These are phyloP conservation scores for Gallinago nigripennis DNA, from an alignment of 2,797 vertebrate species.

Conservation along the genomic window DNA sequence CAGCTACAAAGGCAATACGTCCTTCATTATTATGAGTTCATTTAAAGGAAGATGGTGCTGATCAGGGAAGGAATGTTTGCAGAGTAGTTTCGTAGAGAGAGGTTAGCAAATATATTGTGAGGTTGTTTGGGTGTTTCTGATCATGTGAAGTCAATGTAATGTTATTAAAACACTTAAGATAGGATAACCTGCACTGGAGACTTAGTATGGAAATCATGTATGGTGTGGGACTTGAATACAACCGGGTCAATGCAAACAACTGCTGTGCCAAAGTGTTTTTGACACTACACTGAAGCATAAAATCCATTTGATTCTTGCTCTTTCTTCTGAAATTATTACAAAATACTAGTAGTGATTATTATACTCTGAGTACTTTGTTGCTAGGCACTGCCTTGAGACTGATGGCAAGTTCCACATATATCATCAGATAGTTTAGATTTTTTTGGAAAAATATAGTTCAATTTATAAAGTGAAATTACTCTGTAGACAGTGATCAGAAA, in stretches of 20 bases:
- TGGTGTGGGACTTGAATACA: background rate
- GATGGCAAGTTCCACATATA: background rate
- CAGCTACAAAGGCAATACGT: background rate
- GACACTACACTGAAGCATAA: background rate
- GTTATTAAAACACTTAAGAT: background rate
- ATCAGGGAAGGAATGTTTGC: background rate
- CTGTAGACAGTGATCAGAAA: background rate
- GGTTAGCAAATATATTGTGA: background rate
- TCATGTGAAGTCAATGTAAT: background rate
- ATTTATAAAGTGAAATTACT: background rate
- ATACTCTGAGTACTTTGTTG: conserved; percentile 4
- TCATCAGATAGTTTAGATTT: background rate
- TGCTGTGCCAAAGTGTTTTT: background rate
- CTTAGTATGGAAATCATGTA: background rate
- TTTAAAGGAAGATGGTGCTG: background rate
- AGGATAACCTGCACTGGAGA: background rate
- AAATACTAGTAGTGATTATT: background rate
- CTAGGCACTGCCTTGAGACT: conserved; percentile 6
- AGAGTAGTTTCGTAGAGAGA: background rate
- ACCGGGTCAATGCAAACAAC: background rate
- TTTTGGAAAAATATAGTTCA: background rate
- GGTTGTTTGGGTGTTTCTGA: background rate
- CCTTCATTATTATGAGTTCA: background rate
- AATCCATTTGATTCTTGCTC: background rate
- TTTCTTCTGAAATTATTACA: background rate